These are phyloP conservation scores for Onychomys arenicola DNA, from an alignment of 2,797 vertebrate species.

Conservation along the genomic window DNA sequence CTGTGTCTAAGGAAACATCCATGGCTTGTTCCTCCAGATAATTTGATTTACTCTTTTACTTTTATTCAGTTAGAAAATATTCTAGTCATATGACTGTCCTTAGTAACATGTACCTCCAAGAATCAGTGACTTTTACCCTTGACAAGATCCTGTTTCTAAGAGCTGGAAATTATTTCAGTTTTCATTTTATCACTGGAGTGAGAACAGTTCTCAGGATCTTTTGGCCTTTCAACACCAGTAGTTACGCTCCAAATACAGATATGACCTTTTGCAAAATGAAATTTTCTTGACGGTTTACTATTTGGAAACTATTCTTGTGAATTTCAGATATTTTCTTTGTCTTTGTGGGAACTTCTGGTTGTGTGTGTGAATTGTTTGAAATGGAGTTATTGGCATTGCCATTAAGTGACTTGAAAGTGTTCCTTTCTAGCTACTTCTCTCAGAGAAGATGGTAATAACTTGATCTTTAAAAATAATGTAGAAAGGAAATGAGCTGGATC, in stretches of 20 bases:
- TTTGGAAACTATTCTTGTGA: slow-evolving; percentile 1
- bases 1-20: not conserved
- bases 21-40: not conserved
- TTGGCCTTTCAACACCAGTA: not conserved
- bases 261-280: not conserved
- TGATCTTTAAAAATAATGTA: not conserved
- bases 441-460: slow-evolving; percentile 42
- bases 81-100: slow-evolving; percentile 2
- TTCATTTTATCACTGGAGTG: not conserved
- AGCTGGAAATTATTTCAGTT: not conserved
- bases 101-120: not conserved
- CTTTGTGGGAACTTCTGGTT: not conserved
- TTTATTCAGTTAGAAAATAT: not conserved
- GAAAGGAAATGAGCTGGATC: slow-evolving; percentile 39
- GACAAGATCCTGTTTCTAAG: not conserved
- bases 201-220: not conserved
- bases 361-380: not conserved
- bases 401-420: not conserved
- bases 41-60: not conserved
- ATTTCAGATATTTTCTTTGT: slow-evolving; percentile 40
- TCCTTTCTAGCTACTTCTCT: slow-evolving; percentile 45
- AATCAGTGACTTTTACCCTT: slow-evolving; percentile 9
- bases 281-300: not conserved
- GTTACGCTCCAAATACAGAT: not conserved
- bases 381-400: slow-evolving; percentile 1